phyloP scores from a whole-genome alignment of 2,113 vertebrate genomes.

The Motacilla alba region DNA sequence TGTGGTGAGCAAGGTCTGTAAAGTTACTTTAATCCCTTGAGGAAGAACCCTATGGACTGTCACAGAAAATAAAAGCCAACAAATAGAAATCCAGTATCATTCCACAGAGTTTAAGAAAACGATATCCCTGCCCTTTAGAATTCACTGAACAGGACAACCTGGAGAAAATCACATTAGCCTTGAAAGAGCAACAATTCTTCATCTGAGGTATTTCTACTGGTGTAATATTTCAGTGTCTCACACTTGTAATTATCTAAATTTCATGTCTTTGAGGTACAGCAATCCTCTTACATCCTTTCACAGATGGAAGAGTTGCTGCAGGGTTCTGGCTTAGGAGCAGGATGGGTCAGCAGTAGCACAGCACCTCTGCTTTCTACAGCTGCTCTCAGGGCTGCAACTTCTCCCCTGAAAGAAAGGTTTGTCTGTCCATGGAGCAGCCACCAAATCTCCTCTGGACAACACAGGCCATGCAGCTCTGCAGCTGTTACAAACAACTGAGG shows the following conservation, averaged over 20 bases:
- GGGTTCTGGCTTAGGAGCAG: background rate
- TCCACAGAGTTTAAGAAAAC: background rate
- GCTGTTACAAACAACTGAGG: background rate
- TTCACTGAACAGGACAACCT: background rate
- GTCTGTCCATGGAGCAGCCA: background rate
- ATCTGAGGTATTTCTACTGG: background rate
- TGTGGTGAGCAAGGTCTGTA: background rate
- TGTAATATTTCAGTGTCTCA: background rate
- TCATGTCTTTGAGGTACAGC: background rate
- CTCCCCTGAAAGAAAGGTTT: background rate
- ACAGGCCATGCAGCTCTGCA: background rate
- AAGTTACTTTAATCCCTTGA: background rate
- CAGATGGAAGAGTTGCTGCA: background rate
- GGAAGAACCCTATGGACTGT: background rate
- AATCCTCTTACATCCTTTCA: background rate
- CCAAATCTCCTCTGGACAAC: background rate
- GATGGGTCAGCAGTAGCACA: background rate
- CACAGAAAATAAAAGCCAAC: background rate
- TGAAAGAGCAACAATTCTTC: conserved; percentile 16
- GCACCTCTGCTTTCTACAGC: background rate
- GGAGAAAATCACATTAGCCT: background rate
- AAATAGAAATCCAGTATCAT: background rate
- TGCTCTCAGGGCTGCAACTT: background rate
- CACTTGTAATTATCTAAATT: background rate
- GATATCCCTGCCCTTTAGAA: background rate